Base-by-base conservation (phyloP, 1,140 invertebrate genomes). In the Ceratina australensis region DNA sequence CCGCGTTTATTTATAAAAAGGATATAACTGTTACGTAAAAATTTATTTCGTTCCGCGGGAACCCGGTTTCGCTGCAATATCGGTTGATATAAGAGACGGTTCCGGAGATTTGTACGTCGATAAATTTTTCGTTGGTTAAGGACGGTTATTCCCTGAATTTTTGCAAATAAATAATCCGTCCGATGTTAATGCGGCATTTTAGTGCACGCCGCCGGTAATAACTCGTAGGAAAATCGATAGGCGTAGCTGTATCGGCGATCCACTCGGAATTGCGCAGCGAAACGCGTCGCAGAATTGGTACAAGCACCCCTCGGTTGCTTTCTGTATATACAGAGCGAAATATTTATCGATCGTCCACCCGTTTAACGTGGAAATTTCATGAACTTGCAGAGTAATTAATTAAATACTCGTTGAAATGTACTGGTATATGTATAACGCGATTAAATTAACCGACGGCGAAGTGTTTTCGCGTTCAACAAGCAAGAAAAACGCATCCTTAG, bases 81-180 rank as follows among this genome's bases (percentile, higher is more conserved):
- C 3, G 10, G 33, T 42, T 42, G 33, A 42, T 42, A 20, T n/a
- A 20, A 20, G 24, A 18, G 47, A 50, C 5, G 12, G 0, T 56
- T 69, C 15, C 2, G 2, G 28, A 49, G 20, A 76, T 76, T 68
- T 68, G 54, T 68, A 26, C 42, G 12, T 0, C 28, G 10, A 61
- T 77, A 77, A 77, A 77, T 61, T 42, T 42, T 42, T 47, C 13
- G 2, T 13, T 50, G 28, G 16, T 72, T 33, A 60, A 18, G 49
- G 15, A n/a, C 1, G 20, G 10, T 5, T 42, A 16, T 20, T 61
- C 2, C 2, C 12, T 7, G 10, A 1, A 24, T 54, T 16, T 24
- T 26, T 13, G 7, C 72, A n/a, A 10, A 68, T 33, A 52, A 69
- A 50, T 75, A 60, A 68, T 49, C 54, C 42, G 4, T 12, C 0